Percentiles rank a stretch among this genome's conserved stretches.
These are phyloP conservation scores for Euphydryas editha DNA, from an alignment of 2,888 invertebrate genomes.

Conservation along the genomic window DNA sequence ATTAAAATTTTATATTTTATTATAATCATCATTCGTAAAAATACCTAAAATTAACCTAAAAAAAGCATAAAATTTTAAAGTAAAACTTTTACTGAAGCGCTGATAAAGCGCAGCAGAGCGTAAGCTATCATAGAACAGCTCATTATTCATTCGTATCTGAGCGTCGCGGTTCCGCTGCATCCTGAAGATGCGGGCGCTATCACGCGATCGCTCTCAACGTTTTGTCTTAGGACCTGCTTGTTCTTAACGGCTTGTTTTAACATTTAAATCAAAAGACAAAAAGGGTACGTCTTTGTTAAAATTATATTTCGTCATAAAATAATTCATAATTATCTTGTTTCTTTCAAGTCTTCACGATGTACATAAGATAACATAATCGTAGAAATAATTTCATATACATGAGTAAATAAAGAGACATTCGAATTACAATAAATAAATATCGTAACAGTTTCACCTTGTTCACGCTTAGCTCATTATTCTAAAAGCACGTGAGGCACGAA, in stretches of 20 bases:
- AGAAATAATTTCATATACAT: neutral
- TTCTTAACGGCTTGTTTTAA: conserved; percentile 44
- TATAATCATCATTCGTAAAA: no score
- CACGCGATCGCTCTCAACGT: conserved; percentile 52
- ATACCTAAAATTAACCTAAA: neutral
- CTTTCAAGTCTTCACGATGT: no score
- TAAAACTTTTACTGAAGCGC: conserved; percentile 10
- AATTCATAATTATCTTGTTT: no score
- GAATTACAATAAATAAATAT: conserved; percentile 50
- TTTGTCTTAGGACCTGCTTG: conserved; percentile 51
- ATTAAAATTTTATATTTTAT: no score
- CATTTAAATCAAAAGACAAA: conserved; percentile 50
- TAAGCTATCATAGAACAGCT: conserved; percentile 56
- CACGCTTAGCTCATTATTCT: conserved; percentile 78
- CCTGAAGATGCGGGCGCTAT: conserved; percentile 63
- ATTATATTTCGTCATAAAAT: conserved; percentile 8
- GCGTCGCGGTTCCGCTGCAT: conserved; percentile 59
- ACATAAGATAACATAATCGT: neutral
- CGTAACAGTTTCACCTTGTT: conserved; percentile 47
- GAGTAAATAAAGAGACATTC: neutral
- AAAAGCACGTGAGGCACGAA: conserved; percentile 78
- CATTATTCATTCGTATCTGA: conserved; percentile 73
- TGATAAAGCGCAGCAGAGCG: conserved; percentile 56
- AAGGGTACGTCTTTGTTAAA: conserved; percentile 43
- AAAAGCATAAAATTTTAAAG: neutral